phyloP scores from a whole-genome alignment of 2,888 invertebrate genomes.

The Limenitis arthemis region DNA sequence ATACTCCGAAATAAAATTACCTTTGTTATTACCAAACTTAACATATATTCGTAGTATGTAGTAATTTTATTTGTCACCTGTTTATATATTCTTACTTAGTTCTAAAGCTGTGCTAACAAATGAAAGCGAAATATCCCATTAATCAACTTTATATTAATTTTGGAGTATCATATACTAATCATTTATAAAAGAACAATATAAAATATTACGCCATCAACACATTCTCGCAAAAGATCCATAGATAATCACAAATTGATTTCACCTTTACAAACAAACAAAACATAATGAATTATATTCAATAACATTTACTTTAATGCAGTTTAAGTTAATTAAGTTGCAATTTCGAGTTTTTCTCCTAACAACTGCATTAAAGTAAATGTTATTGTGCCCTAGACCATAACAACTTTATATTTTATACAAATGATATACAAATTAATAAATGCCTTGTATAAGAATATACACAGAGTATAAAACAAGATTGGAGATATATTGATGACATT shows the following conservation, averaged over 20 bases:
- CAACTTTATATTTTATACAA: neutral
- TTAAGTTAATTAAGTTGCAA: neutral
- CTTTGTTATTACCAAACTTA: no score
- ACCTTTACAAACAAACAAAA: neutral
- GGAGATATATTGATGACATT: no score
- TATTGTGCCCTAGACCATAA: slow-evolving; percentile 11
- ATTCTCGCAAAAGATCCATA: neutral
- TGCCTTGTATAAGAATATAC: no score
- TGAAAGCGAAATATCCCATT: neutral
- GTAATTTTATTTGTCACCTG: no score
- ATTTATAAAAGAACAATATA: neutral
- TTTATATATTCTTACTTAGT: no score
- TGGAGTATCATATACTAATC: neutral
- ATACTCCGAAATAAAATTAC: no score
- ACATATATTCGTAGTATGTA: no score
- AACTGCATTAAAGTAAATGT: neutral
- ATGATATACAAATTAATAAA: neutral
- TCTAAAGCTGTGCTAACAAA: no score
- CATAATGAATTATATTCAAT: neutral
- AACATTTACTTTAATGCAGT: neutral
- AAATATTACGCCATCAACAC: neutral
- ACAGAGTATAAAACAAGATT: no score
- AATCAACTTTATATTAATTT: neutral
- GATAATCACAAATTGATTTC: slow-evolving; percentile 7
- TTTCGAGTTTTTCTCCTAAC: neutral